These are phyloP conservation scores for Luffia ferchaultella DNA, from an alignment of 2,888 invertebrate species.

Conservation along the genomic window DNA sequence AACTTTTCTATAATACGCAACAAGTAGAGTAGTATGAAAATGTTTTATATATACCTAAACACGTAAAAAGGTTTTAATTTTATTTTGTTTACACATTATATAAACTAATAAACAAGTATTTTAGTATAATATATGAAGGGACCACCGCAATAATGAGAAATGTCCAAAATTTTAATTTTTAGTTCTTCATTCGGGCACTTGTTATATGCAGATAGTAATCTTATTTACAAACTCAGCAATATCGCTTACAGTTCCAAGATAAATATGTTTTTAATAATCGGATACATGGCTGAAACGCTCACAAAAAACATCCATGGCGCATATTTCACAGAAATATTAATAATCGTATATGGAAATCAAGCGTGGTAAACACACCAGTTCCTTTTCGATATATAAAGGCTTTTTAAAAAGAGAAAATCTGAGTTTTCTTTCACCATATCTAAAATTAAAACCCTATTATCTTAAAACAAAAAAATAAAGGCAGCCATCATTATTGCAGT, in stretches of 20 bases:
- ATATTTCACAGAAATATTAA: slow-evolving; percentile 11
- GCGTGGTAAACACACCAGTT: slow-evolving; percentile 11
- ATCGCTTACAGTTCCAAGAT: slow-evolving; percentile 6
- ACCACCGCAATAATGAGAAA: slow-evolving; percentile 2
- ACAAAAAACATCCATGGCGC: slow-evolving; percentile 10
- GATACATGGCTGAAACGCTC: slow-evolving; percentile 5
- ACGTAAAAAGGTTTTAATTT: no score
- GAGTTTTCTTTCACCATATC: neutral
- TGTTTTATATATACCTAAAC: no score
- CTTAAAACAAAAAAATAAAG: neutral
- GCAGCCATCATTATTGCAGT: neutral
- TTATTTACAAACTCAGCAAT: slow-evolving; percentile 7
- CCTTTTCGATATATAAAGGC: slow-evolving; percentile 11
- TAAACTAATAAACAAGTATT: no score
- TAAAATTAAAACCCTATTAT: neutral
- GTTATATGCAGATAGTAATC: slow-evolving; percentile 3
- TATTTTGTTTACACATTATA: no score
- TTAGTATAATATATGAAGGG: slow-evolving; percentile 5
- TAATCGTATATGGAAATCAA: slow-evolving; percentile 10
- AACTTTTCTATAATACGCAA: no score
- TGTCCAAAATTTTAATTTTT: neutral
- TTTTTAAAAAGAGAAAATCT: slow-evolving; percentile 3
- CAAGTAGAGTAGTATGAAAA: no score
- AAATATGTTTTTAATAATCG: slow-evolving; percentile 6
- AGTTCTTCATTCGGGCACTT: slow-evolving; percentile 5